Percentiles rank a stretch among this genome's conserved stretches.
These are phyloP conservation scores for Charaxes varanes DNA, from an alignment of 1,140 invertebrate species.

Conservation along the genomic window DNA sequence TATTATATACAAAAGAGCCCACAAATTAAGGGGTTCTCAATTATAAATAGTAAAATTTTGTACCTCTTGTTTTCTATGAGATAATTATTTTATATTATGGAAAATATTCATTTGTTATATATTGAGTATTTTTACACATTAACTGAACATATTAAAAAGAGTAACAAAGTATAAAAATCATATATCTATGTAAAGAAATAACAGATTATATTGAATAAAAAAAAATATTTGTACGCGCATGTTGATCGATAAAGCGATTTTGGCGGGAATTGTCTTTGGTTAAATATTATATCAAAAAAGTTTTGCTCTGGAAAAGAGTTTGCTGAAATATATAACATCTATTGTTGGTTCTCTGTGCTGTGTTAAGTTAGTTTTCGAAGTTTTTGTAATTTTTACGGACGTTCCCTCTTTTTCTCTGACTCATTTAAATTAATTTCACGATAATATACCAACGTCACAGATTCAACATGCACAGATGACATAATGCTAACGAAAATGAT, in stretches of 20 bases:
- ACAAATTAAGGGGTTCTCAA: slow-evolving; percentile 36
- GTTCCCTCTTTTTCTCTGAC: too few relatives aligned
- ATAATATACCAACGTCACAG: too few relatives aligned
- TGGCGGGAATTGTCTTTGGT: too few relatives aligned
- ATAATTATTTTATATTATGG: slow-evolving; percentile 64
- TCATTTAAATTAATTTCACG: too few relatives aligned
- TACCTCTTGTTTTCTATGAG: slow-evolving; percentile 67
- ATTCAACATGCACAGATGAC: too few relatives aligned
- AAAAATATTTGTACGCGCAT: slow-evolving; percentile 50
- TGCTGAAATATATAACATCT: slow-evolving; percentile 8
- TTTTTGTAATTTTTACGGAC: too few relatives aligned
- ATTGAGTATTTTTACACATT: slow-evolving; percentile 69
- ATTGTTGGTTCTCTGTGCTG: too few relatives aligned
- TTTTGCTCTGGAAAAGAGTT: slow-evolving; percentile 16
- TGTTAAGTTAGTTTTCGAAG: too few relatives aligned
- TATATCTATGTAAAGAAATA: slow-evolving; percentile 56
- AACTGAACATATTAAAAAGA: slow-evolving; percentile 65
- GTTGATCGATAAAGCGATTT: slow-evolving; percentile 40
- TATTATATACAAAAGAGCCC: slow-evolving; percentile 55
- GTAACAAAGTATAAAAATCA: slow-evolving; percentile 50
- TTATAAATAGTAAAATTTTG: slow-evolving; percentile 50
- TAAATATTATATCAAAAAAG: slow-evolving; percentile 10
- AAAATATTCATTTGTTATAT: slow-evolving; percentile 65
- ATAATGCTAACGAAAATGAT: too few relatives aligned
- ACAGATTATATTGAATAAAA: slow-evolving; percentile 55